These are phyloP conservation scores for Bolborhynchus lineola DNA, from an alignment of 2,113 vertebrate genomes.

Conservation along the genomic window DNA sequence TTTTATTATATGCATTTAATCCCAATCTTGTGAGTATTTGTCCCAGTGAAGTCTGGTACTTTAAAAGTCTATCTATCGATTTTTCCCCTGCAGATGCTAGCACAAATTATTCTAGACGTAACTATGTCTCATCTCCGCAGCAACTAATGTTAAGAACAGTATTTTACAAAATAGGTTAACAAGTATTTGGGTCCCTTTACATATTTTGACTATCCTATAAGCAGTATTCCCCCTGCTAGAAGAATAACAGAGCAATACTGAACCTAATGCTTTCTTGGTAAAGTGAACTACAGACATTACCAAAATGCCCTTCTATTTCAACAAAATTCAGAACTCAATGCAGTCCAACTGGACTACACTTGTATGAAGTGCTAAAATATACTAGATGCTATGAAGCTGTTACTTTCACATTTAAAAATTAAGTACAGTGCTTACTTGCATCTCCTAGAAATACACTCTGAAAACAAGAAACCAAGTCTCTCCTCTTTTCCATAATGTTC, in stretches of 20 bases:
- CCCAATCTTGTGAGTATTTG: background rate
- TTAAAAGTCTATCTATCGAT: background rate
- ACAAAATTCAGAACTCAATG: background rate
- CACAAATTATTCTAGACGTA: background rate
- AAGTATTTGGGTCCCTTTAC: background rate
- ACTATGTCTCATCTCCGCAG: background rate
- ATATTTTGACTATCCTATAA: background rate
- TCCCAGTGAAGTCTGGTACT: background rate
- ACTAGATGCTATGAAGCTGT: background rate
- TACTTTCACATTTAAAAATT: background rate
- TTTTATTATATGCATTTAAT: background rate
- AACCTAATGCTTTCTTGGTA: background rate
- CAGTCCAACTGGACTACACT: background rate
- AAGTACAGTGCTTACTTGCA: background rate
- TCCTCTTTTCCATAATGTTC: background rate
- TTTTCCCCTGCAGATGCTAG: background rate
- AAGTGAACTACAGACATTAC: background rate
- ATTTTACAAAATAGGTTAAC: background rate
- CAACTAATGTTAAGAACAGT: background rate
- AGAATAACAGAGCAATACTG: background rate
- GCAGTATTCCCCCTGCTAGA: background rate
- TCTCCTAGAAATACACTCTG: background rate
- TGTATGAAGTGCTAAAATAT: background rate
- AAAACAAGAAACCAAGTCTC: background rate
- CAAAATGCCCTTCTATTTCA: background rate